These are phyloP conservation scores for Campylomormyrus numenius DNA, from an alignment of 2,113 vertebrate species.

Conservation along the genomic window DNA sequence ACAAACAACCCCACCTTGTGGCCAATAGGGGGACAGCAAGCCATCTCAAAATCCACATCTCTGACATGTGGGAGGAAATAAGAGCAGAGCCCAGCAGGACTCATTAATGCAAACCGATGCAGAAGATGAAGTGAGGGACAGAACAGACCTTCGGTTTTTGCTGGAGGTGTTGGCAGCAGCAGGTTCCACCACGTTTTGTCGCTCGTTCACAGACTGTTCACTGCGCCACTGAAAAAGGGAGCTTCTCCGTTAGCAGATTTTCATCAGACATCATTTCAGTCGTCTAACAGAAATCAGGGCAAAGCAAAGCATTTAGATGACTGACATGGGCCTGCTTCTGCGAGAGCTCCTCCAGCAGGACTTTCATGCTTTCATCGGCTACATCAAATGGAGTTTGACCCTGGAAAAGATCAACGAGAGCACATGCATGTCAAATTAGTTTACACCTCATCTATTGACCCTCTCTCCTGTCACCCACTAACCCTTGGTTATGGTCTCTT, in stretches of 20 bases:
- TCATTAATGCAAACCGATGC: not conserved
- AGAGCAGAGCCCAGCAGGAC: not conserved
- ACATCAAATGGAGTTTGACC: conserved; percentile 83
- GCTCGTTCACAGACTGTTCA: conserved; percentile 51
- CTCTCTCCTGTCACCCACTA: not conserved
- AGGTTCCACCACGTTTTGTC: conserved; percentile 49
- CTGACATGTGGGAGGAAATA: not conserved
- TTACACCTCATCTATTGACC: not conserved
- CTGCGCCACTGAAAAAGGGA: conserved; percentile 51
- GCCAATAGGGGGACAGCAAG: not conserved
- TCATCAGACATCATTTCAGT: not conserved
- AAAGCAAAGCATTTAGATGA: not conserved
- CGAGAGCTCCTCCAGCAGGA: conserved; percentile 71
- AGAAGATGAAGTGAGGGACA: not conserved
- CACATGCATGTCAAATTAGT: not conserved
- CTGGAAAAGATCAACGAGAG: conserved; percentile 40
- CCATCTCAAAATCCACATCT: not conserved
- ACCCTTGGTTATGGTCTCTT: not conserved
- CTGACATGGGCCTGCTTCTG: conserved; percentile 75
- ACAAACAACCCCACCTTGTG: not conserved
- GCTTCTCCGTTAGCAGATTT: not conserved
- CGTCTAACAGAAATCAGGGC: not conserved
- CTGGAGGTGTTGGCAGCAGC: conserved; percentile 38
- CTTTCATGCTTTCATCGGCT: conserved; percentile 71
- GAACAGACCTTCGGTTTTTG: conserved; percentile 53